Conservation (phyloP, 2,797 vertebrate species). For the Ptychadena robeensis region DNA sequence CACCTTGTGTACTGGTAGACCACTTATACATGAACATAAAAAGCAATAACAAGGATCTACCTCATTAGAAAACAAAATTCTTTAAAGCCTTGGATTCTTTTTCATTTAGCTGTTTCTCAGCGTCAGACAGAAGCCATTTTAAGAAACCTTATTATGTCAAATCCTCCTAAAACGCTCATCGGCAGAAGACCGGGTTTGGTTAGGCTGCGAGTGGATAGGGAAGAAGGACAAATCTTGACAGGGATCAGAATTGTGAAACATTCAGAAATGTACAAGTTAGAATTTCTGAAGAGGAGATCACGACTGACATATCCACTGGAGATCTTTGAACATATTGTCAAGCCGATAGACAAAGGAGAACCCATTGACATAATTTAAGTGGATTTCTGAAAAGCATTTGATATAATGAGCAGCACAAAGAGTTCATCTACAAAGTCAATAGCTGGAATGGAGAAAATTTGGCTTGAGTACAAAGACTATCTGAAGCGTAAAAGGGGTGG, state of each 20-base stretch:
- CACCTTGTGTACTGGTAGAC: too few relatives aligned
- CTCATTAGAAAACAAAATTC: too few relatives aligned
- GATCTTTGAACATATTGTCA: conserved; percentile 62
- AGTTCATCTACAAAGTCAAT: conserved; percentile 61
- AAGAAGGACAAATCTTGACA: conserved; percentile 47
- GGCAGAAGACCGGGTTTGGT: neutral
- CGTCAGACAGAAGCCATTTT: neutral
- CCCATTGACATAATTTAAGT: conserved; percentile 58
- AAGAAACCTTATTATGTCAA: conserved; percentile 4
- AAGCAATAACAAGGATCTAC: too few relatives aligned
- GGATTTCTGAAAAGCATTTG: conserved; percentile 60
- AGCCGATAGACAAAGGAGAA: conserved; percentile 56
- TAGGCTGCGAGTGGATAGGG: neutral
- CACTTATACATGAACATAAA: too few relatives aligned
- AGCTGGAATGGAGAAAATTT: conserved; percentile 53
- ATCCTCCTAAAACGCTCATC: neutral
- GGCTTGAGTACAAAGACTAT: conserved; percentile 48
- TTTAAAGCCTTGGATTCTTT: neutral
- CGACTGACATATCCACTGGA: conserved; percentile 55
- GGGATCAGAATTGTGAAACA: conserved; percentile 46
- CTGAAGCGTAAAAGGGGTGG: conserved; percentile 27
- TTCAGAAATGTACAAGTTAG: conserved; percentile 41
- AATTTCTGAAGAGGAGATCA: conserved; percentile 56
- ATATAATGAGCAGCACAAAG: conserved; percentile 57
- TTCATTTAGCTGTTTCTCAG: neutral